Evolutionary conservation across 2,113 vertebrate species (phyloP), one percentile per base, ranked within the genome.

Genomic region (Azemiops feae): DNA sequence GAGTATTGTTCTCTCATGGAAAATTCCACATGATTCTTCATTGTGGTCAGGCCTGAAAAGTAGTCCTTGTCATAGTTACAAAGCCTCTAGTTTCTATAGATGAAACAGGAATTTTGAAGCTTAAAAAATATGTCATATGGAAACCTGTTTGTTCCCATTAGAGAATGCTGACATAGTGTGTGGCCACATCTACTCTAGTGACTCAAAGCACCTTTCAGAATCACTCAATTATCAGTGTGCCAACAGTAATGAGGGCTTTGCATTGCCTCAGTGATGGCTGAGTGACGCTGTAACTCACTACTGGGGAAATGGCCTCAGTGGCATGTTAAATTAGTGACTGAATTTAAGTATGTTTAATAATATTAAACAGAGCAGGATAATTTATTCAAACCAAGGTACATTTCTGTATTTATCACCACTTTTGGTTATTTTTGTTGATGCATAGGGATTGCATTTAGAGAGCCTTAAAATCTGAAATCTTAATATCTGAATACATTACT

Each of bases 351-450:
- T 39, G 64, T 85, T 34, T 52, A 64, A 87, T 60, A 25, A 53
- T 90, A 55, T 93, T 86, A 86, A 89, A 0, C 27, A 54, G 93
- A 55, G 25, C 89, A 7, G 85, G 74, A 92, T 93, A 60, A 86
- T 23, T 12, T 94, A 60, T 91, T 95, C 95, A 90, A 90, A 22
- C 93, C 18, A 92, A 16, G 7, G 43, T 89, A 43, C 53, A 91
- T 53, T 93, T 47, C 94, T 81, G 43, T 58, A 69, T 74, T 74
- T 74, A n/a, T 64, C 87, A 95, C 47, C 16, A 91, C 57, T 93
- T 94, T 89, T 91, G 74, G 6, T 94, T 69, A 89, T 95, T 94
- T 93, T 57, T 85, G 91, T 58, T 89, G 3, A 88, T 92, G 2
- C 6, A 2, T 86, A 90, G 89, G 30, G 88, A 69, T 30, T 87